A percentile compares a stretch with the other conserved stretches of the same genome.
Conservation (phyloP, 2,113 vertebrate genomes). For the Deroptyus accipitrinus region DNA sequence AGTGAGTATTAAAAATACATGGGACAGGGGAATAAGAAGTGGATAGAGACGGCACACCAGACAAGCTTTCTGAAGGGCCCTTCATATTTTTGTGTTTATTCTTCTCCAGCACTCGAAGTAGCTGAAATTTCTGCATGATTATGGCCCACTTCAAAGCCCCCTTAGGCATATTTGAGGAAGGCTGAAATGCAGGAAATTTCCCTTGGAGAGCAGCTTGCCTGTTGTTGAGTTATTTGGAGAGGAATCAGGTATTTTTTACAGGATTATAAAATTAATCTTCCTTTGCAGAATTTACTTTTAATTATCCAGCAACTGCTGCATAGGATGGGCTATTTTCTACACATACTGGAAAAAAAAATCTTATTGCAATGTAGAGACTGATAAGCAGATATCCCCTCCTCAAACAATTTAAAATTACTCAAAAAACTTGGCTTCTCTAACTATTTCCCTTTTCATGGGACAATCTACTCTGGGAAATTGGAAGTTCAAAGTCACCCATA, state of each 20-base stretch:
- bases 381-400: slow-evolving; percentile 32
- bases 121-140: slow-evolving; percentile 30
- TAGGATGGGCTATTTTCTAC: slow-evolving; percentile 1
- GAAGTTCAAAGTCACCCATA: slow-evolving; percentile 23
- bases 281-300: slow-evolving; percentile 34
- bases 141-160: slow-evolving; percentile 10
- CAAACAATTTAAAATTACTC: background rate
- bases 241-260: slow-evolving; percentile 11
- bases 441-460: background rate
- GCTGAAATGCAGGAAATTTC: slow-evolving; percentile 1
- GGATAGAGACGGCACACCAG: background rate
- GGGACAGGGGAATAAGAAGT: background rate
- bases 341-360: background rate
- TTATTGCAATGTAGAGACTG: background rate
- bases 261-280: slow-evolving; percentile 55
- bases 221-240: slow-evolving; percentile 27
- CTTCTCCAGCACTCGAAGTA: background rate
- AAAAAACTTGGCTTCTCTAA: background rate
- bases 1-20: background rate
- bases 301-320: slow-evolving; percentile 6
- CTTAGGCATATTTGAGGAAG: slow-evolving; percentile 18
- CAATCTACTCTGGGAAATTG: background rate
- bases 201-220: background rate
- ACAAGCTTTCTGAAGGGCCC: background rate
- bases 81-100: slow-evolving; percentile 27